These are phyloP conservation scores for Rhinoderma darwinii DNA, from an alignment of 2,113 vertebrate species.

Conservation along the genomic window DNA sequence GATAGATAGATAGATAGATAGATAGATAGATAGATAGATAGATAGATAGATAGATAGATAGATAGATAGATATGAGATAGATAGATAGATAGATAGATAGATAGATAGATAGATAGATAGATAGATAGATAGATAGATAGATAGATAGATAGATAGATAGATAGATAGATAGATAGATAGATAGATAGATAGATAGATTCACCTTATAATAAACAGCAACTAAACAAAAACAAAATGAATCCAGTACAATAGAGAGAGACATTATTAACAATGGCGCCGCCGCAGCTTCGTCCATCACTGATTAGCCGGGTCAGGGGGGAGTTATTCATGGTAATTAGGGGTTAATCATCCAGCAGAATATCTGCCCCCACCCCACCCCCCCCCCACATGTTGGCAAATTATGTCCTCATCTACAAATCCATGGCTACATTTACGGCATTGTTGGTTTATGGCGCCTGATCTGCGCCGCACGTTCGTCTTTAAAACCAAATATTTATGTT, in stretches of 20 bases:
- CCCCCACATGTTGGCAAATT: neutral
- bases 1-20: neutral
- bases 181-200: neutral
- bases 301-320: too few relatives aligned
- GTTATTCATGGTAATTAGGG: neutral
- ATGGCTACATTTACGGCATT: neutral
- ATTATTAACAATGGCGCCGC: neutral
- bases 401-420: neutral
- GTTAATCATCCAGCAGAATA: neutral
- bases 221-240: too few relatives aligned
- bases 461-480: neutral
- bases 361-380: neutral
- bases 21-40: neutral
- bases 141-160: neutral
- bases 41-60: neutral
- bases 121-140: neutral
- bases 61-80: neutral
- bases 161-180: neutral
- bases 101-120: neutral
- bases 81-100: neutral
- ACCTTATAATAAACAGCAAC: too few relatives aligned
- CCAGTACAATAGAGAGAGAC: neutral
- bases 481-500: conserved; percentile 11
- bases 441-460: neutral
- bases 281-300: too few relatives aligned